Evolutionary conservation across 2,797 vertebrate species (phyloP).

Genomic region (Forpus xanthops): DNA sequence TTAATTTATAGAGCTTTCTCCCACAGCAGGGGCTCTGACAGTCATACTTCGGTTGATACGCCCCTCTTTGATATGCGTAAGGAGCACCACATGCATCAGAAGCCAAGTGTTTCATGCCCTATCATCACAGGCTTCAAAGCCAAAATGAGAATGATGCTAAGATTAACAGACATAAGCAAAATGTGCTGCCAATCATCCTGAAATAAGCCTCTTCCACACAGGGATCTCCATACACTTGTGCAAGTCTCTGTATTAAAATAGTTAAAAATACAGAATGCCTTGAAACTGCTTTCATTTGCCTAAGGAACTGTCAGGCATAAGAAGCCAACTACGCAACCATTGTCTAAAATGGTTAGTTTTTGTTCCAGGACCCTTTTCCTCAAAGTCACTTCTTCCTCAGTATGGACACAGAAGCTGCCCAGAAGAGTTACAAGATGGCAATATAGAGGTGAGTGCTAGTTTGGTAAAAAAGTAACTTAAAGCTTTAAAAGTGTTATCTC

Average conservation of each 20-base stretch:
- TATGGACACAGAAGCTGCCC: neutral
- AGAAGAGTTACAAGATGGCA: neutral
- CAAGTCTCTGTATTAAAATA: neutral
- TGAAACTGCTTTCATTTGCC: neutral
- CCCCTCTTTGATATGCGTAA: neutral
- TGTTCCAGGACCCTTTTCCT: neutral
- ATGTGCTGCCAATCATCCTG: neutral
- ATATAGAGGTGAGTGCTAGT: neutral
- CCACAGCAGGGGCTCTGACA: neutral
- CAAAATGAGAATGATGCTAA: neutral
- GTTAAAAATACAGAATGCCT: rapidly evolving
- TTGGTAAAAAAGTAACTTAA: neutral
- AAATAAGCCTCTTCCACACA: neutral
- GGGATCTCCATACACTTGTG: neutral
- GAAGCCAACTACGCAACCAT: neutral
- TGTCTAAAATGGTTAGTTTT: neutral
- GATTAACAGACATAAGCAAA: neutral
- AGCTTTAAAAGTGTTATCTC: neutral
- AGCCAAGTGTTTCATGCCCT: neutral
- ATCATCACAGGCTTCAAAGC: neutral
- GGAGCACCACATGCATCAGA: neutral
- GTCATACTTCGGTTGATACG: neutral
- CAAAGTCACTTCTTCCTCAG: neutral
- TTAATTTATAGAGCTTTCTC: constrained; percentile 11
- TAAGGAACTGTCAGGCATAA: neutral